A percentile compares a stretch with the other conserved stretches of the same genome.
phyloP scores from a whole-genome alignment of 2,797 vertebrate genomes.

The Enteromius argenteus region DNA sequence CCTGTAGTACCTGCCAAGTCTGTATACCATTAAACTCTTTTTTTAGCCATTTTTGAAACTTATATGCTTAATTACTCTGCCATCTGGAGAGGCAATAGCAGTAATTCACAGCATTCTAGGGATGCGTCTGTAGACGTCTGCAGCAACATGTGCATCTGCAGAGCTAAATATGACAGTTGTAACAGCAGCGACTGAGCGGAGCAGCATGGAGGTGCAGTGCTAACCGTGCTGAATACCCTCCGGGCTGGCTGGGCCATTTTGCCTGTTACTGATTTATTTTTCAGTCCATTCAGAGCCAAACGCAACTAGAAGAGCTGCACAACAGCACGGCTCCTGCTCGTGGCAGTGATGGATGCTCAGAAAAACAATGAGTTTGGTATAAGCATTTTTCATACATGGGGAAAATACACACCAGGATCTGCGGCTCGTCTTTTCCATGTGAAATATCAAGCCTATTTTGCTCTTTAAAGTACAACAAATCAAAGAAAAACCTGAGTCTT shows the following conservation, averaged over 20 bases:
- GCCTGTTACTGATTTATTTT: conserved; percentile 30
- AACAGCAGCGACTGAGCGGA: conserved; percentile 23
- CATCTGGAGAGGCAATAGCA: not conserved
- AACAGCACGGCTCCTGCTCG: conserved; percentile 5
- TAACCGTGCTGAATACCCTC: conserved; percentile 24
- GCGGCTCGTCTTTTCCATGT: not conserved
- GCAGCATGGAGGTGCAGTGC: not conserved
- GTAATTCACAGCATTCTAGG: not conserved
- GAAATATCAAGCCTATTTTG: conserved; percentile 40
- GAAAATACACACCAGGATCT: conserved; percentile 7
- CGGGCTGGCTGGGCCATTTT: conserved; percentile 30
- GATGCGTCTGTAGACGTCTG: not conserved
- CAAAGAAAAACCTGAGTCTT: not conserved
- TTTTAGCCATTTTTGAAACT: not conserved
- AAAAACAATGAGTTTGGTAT: conserved; percentile 11
- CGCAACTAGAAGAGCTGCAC: not conserved
- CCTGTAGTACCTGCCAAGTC: too few relatives aligned
- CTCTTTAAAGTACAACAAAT: conserved; percentile 19
- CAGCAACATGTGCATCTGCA: not conserved
- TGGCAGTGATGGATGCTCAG: conserved; percentile 34
- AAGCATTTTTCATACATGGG: conserved; percentile 28
- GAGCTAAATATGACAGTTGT: conserved; percentile 22
- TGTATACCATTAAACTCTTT: not conserved
- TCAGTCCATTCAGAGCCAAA: conserved; percentile 27
- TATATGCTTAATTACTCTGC: not conserved